Base-by-base conservation (phyloP, 2,888 invertebrate species). In the Mythimna pallens region DNA sequence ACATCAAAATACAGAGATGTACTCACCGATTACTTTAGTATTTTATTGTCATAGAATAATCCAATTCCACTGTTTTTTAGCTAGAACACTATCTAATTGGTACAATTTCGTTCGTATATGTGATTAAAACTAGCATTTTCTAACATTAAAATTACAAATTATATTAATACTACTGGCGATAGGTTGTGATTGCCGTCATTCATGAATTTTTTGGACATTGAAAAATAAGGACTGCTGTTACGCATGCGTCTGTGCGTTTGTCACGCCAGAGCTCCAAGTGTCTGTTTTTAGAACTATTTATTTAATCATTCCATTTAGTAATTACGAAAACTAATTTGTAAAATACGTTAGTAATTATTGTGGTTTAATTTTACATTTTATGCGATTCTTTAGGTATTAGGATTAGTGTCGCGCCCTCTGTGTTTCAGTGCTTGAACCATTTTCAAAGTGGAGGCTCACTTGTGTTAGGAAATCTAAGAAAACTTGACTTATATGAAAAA, bases 11-110 rank as follows among this genome's bases (percentile, higher is more conserved):
- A 84, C 59, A 79, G 79, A 85, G 73, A 69, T 72, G 68, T 73
- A 94, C 94, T 94, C 87, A 94, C 94, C 87, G 80, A 76, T 73
- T 79, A 77, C 17, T 82, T 89, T 88, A 84, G 87, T 89, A 83
- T 79, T 89, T 94, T 94, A 94, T 93, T 94, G 94, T 94, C 94
- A 92, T 90, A 89, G 88, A 89, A 87, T 90, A 86, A 89, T 90
- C 92, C 92, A 90, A 88, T 90, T 90, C 87, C 87, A 88, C 87
- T 88, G 87, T 84, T 80, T 83, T 78, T 83, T 83, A 82, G 73
- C 91, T 90, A 89, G 92, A 91, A 89, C 94, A 95, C 95, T 96
- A 95, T 89, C 95, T 95, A 94, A 93, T 93, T 89, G 93, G 92
- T 92, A 92, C 92, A 85, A 91, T 93, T 92, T 91, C 89, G 80